Evolutionary conservation across 2,888 invertebrate genomes (phyloP).

Genomic region (Eilema griseolum): DNA sequence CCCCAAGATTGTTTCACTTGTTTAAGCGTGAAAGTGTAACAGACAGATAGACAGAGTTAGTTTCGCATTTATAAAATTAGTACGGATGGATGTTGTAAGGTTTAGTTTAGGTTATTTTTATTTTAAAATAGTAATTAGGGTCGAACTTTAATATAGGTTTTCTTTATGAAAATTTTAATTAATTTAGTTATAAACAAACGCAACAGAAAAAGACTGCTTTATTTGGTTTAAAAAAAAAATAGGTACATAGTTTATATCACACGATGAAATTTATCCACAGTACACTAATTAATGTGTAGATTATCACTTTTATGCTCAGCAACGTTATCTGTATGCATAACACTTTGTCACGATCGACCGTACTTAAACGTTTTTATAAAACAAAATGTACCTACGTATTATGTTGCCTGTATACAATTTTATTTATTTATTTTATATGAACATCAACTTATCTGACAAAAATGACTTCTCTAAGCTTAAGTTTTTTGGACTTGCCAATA

Average conservation of each 20-base stretch:
- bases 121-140: background rate
- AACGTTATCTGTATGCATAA: background rate
- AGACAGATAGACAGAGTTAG: too few relatives aligned
- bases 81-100: too few relatives aligned
- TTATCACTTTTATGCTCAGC: slow-evolving; percentile 2
- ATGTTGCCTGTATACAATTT: background rate
- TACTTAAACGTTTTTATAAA: slow-evolving; percentile 13
- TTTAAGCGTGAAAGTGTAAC: too few relatives aligned
- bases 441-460: background rate
- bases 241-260: background rate
- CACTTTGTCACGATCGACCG: background rate
- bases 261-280: background rate
- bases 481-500: too few relatives aligned
- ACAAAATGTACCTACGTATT: slow-evolving; percentile 29
- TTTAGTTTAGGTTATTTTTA: background rate
- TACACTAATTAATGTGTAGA: background rate
- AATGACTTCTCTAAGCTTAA: too few relatives aligned
- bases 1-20: too few relatives aligned
- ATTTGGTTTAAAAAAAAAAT: background rate
- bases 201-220: background rate
- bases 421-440: too few relatives aligned
- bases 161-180: background rate
- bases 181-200: background rate
- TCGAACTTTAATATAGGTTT: background rate
- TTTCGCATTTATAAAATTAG: too few relatives aligned